These are phyloP conservation scores for Rhizomys pruinosus DNA, from an alignment of 2,113 vertebrate species.

Conservation along the genomic window DNA sequence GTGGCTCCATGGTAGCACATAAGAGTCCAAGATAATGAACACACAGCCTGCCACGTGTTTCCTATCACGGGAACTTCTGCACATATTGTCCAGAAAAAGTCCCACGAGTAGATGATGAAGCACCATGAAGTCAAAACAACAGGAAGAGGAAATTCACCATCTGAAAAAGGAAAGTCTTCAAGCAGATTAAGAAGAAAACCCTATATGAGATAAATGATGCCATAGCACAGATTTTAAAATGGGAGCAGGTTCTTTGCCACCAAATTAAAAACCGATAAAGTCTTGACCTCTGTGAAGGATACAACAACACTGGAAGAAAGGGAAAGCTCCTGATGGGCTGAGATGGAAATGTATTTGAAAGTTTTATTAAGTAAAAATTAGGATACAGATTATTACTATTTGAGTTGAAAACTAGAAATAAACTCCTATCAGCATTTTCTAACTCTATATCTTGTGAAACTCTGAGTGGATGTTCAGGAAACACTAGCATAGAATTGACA, in stretches of 20 bases:
- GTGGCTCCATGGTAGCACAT: neutral
- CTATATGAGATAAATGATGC: neutral
- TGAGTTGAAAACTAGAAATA: neutral
- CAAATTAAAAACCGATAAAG: neutral
- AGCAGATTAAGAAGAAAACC: neutral
- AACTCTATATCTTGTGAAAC: neutral
- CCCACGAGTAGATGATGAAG: neutral
- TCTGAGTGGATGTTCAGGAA: neutral
- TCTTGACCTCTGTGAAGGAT: neutral
- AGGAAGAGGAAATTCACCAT: neutral
- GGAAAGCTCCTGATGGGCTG: neutral
- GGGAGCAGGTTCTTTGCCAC: neutral
- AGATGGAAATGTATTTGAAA: neutral
- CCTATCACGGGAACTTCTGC: neutral
- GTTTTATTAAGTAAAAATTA: neutral
- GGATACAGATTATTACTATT: neutral
- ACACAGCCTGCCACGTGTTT: neutral
- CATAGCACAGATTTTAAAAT: neutral
- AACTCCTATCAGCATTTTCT: neutral
- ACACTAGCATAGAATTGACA: neutral
- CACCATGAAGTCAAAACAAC: neutral
- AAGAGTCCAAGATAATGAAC: neutral
- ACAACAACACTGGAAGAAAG: neutral
- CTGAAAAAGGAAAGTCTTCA: conserved; percentile 9
- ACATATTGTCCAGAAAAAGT: neutral